Conservation (phyloP, 2,797 vertebrate genomes). For the Xerus rutilus region DNA sequence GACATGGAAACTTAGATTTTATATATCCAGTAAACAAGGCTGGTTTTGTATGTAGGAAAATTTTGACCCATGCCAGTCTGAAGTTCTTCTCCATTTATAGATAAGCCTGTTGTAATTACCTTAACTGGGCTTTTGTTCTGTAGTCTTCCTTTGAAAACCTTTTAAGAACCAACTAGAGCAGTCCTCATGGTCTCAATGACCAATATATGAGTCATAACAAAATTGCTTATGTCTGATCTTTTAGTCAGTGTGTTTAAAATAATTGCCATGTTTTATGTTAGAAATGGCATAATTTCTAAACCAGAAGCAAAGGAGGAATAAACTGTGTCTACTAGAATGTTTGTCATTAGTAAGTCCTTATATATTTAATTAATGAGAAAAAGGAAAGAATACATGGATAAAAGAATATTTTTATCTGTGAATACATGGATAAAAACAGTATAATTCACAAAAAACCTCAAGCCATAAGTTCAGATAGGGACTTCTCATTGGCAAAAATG, state of each 20-base stretch:
- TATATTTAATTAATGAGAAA: conserved; percentile 32
- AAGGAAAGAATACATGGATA: conserved; percentile 27
- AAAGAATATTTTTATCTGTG: conserved; percentile 17
- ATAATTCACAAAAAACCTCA: neutral
- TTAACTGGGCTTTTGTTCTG: neutral
- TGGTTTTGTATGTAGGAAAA: conserved; percentile 43
- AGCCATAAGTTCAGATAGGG: neutral
- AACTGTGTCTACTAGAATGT: neutral
- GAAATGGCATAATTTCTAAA: conserved; percentile 44
- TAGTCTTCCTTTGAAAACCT: conserved; percentile 40
- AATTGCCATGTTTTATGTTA: conserved; percentile 27
- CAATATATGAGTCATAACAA: neutral
- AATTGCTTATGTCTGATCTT: neutral
- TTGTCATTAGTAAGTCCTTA: conserved; percentile 7
- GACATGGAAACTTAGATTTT: neutral
- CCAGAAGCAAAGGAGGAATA: conserved; percentile 13
- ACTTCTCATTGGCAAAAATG: conserved; percentile 1
- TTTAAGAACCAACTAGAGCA: neutral
- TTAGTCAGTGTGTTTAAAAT: neutral
- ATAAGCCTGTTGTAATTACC: neutral
- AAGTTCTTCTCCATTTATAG: conserved; percentile 48
- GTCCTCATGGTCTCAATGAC: neutral
- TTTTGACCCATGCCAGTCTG: neutral
- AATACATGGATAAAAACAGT: neutral
- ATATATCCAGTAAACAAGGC: conserved; percentile 7